Conservation (phyloP, 2,888 invertebrate species). For the Syrista parreyssii region DNA sequence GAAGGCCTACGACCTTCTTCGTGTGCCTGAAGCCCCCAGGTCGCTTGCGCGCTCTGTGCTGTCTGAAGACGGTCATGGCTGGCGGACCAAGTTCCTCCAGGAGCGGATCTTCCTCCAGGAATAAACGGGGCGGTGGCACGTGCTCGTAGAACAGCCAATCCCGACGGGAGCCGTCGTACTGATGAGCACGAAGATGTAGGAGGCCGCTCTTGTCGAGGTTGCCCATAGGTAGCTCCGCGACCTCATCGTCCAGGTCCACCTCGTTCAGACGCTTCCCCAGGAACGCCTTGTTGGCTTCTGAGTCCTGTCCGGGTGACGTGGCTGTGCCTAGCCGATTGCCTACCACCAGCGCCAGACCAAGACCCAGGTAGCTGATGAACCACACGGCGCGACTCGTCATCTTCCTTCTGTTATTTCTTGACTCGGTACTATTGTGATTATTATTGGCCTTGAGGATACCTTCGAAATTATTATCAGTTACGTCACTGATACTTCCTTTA, state of each 20-base stretch:
- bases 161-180: conserved; percentile 21
- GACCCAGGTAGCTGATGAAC: conserved; percentile 57
- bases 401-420: conserved; percentile 20
- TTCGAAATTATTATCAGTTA: not conserved
- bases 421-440: not conserved
- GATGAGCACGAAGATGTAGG: conserved; percentile 20
- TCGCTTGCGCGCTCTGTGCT: conserved; percentile 11
- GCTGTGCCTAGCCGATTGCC: conserved; percentile 51
- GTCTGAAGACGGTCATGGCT: conserved; percentile 14
- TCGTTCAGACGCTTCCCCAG: conserved; percentile 2
- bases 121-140: conserved; percentile 34
- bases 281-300: conserved; percentile 9
- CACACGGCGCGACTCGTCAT: conserved; percentile 60
- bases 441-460: not conserved
- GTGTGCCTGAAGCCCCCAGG: conserved; percentile 17
- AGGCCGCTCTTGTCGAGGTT: conserved; percentile 34
- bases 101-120: conserved; percentile 31
- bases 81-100: conserved; percentile 33
- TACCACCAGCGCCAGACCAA: conserved; percentile 57
- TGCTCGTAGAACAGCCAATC: conserved; percentile 51
- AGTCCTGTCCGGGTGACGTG: conserved; percentile 28
- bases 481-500: not conserved
- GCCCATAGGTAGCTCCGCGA: conserved; percentile 59
- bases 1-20: conserved; percentile 20
- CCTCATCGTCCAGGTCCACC: conserved; percentile 40